A percentile compares a stretch with the other conserved stretches of the same genome.
phyloP scores from a whole-genome alignment of 2,888 invertebrate genomes.

The Sycophila texana region DNA sequence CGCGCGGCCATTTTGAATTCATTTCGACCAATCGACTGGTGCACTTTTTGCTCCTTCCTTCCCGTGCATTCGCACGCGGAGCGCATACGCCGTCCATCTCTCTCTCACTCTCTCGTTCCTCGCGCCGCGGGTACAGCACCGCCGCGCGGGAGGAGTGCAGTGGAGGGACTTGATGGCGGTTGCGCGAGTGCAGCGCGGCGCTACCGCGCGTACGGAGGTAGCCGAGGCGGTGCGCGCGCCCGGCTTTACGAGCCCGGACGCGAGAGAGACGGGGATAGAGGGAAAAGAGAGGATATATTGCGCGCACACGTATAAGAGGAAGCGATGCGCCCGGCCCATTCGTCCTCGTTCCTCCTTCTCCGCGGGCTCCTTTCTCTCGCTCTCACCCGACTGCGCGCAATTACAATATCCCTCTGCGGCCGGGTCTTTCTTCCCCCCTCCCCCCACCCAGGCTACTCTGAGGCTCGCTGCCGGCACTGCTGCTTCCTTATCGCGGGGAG shows the following conservation, averaged over 20 bases:
- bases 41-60: conserved; percentile 67
- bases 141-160: background rate
- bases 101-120: conserved; percentile 23
- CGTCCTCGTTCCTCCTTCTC: conserved; percentile 51
- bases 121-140: background rate
- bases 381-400: background rate
- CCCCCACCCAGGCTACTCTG: background rate
- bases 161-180: conserved; percentile 59
- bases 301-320: conserved; percentile 42
- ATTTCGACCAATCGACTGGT: conserved; percentile 72
- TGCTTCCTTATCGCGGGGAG: too few relatives aligned
- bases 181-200: conserved; percentile 48
- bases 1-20: conserved; percentile 74
- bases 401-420: background rate
- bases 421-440: background rate
- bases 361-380: conserved; percentile 36
- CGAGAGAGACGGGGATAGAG: conserved; percentile 13
- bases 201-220: conserved; percentile 39
- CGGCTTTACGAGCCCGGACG: background rate
- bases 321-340: conserved; percentile 50
- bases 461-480: background rate
- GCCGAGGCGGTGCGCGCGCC: conserved; percentile 22
- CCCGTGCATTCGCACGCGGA: conserved; percentile 8
- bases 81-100: too few relatives aligned
- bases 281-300: conserved; percentile 46